Evolutionary conservation across 2,113 vertebrate species (phyloP).

Genomic region (Phasianus colchicus): DNA sequence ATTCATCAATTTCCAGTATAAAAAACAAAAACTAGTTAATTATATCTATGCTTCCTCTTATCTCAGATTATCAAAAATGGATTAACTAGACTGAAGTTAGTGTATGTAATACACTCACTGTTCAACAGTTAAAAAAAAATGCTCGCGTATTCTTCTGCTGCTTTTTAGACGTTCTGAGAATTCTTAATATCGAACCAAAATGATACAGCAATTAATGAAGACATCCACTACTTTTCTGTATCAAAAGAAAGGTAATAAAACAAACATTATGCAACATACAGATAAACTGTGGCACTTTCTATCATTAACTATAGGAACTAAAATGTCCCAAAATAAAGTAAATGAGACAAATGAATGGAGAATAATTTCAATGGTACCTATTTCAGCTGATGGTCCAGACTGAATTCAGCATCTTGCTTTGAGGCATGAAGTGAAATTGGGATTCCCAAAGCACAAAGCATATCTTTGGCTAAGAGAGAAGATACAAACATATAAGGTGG

Average conservation of each 20-base stretch:
- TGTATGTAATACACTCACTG: neutral
- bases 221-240: neutral
- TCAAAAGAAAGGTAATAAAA: neutral
- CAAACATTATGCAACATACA: neutral
- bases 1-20: neutral
- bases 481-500: neutral
- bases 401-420: neutral
- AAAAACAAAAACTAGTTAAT: neutral
- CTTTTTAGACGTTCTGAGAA: neutral
- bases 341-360: neutral
- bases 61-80: neutral
- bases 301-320: neutral
- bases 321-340: neutral
- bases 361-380: rapidly evolving
- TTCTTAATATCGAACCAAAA: neutral
- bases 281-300: neutral
- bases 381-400: neutral
- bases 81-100: neutral
- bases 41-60: neutral
- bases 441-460: neutral
- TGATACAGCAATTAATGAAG: neutral
- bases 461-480: neutral
- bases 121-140: neutral
- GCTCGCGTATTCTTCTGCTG: neutral
- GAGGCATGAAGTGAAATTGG: neutral